Evolutionary conservation across 1,140 invertebrate species (phyloP).

Genomic region (Drosophila pruinosa): DNA sequence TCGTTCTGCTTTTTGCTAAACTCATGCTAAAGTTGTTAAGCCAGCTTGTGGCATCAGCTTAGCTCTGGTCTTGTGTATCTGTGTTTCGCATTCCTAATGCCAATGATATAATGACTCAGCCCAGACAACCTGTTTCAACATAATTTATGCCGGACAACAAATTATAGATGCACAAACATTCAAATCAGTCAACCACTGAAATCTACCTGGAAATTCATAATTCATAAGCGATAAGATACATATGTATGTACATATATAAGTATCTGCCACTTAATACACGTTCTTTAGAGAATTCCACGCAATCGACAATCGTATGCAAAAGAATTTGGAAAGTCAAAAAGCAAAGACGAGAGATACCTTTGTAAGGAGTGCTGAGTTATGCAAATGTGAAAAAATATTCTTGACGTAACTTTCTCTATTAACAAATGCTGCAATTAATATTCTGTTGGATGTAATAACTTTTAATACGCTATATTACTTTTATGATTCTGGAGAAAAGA

Average conservation of each 20-base stretch:
- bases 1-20: background rate
- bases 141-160: conserved; percentile 38
- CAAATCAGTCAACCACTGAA: conserved; percentile 41
- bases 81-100: conserved; percentile 2
- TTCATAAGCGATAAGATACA: conserved; percentile 1
- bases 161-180: conserved; percentile 18
- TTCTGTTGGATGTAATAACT: background rate
- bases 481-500: no score
- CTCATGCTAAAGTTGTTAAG: background rate
- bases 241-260: conserved; percentile 4
- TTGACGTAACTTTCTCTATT: conserved; percentile 16
- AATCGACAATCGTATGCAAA: conserved; percentile 47
- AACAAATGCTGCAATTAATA: background rate
- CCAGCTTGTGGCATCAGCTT: background rate
- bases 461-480: no score
- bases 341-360: background rate
- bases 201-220: conserved; percentile 55
- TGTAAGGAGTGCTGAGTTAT: background rate
- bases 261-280: background rate
- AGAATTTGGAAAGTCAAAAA: conserved; percentile 42
- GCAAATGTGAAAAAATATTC: background rate
- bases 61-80: background rate
- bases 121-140: conserved; percentile 52
- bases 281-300: conserved; percentile 25
- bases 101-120: conserved; percentile 29